Percentiles rank a stretch among this genome's conserved stretches.
These are phyloP conservation scores for Platycercus adscitus DNA, from an alignment of 2,113 vertebrate genomes.

Conservation along the genomic window DNA sequence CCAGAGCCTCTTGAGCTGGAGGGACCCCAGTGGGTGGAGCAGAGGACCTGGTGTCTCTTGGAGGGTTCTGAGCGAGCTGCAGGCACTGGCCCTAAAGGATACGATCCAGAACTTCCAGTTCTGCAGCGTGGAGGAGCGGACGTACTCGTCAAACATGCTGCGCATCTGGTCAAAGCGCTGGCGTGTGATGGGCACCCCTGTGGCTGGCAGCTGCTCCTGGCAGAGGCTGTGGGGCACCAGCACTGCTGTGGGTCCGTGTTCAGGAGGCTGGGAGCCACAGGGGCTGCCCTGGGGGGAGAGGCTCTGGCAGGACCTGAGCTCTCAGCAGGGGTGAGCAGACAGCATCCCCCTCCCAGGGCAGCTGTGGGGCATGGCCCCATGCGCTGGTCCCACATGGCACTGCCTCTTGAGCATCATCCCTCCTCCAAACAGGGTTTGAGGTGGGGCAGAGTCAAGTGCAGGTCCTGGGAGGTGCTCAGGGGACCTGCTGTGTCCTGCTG, in stretches of 20 bases:
- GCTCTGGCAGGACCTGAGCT: neutral
- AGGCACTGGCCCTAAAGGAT: conserved; percentile 77
- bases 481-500: neutral
- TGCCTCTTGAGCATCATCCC: neutral
- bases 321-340: neutral
- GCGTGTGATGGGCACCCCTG: conserved; percentile 92
- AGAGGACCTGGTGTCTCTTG: neutral
- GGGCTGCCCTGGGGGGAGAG: rapidly evolving
- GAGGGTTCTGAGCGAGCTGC: neutral
- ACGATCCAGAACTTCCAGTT: conserved; percentile 99
- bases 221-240: conserved; percentile 77
- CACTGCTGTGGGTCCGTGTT: rapidly evolving
- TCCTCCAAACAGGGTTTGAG: neutral
- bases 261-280: rapidly evolving
- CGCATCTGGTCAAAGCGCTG: conserved; percentile 96
- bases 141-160: conserved; percentile 91
- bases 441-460: neutral
- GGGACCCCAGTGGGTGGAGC: neutral
- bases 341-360: neutral
- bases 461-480: neutral
- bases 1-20: neutral
- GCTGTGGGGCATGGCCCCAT: neutral
- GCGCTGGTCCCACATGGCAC: neutral
- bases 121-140: conserved; percentile 87
- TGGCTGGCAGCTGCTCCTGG: conserved; percentile 94